A percentile compares a stretch with the other conserved stretches of the same genome.
Conservation (phyloP, 2,797 vertebrate species). For the Triplophysa bombifrons region DNA sequence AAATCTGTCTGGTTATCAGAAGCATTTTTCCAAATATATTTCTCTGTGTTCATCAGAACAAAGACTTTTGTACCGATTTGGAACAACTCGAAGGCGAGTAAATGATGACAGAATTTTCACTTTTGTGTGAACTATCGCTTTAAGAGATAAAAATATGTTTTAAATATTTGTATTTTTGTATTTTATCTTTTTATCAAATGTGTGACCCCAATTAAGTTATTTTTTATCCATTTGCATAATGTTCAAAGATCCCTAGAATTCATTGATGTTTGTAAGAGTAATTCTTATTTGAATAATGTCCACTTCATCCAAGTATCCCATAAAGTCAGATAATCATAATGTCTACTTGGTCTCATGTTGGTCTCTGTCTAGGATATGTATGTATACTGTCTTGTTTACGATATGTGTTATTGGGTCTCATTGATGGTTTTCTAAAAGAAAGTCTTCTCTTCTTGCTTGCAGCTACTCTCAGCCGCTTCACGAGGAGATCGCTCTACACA, state of each 20-base stretch:
- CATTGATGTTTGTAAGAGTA: constrained; percentile 6
- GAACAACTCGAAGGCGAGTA: too few species aligned
- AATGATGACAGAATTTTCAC: too few species aligned
- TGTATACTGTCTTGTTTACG: not conserved
- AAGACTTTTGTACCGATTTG: too few species aligned
- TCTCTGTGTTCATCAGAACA: too few species aligned
- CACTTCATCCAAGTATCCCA: not conserved
- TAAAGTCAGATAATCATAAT: not conserved
- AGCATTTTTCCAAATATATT: too few species aligned
- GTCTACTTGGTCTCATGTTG: constrained; percentile 3
- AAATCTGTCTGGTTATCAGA: too few species aligned
- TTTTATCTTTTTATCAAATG: too few species aligned
- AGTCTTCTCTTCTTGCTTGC: not conserved
- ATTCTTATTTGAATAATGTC: constrained; percentile 54
- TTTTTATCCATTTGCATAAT: constrained; percentile 12
- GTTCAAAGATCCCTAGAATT: constrained; percentile 26
- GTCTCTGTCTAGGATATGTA: not conserved
- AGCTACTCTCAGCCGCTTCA: constrained; percentile 92
- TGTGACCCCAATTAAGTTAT: not conserved
- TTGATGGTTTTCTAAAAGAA: too few species aligned
- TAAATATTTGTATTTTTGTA: too few species aligned
- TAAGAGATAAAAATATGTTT: too few species aligned
- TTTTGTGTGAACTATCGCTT: too few species aligned
- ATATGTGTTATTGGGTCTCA: too few species aligned
- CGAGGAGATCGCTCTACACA: constrained; percentile 91